These are phyloP conservation scores for Ophonus ardosiacus DNA, from an alignment of 2,888 invertebrate species.

Conservation along the genomic window DNA sequence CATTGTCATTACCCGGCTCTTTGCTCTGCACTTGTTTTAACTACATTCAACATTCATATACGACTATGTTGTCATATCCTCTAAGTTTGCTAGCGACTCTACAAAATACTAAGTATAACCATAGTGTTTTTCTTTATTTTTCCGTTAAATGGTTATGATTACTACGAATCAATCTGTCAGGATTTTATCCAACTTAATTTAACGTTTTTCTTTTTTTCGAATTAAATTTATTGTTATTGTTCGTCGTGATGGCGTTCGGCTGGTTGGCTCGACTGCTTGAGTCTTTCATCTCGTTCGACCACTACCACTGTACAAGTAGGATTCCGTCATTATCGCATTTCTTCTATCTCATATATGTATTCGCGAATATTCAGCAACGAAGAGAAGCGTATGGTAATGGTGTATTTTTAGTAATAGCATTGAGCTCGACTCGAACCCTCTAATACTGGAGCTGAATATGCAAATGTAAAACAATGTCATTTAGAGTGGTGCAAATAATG, in stretches of 20 bases:
- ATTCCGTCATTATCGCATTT: conserved; percentile 35
- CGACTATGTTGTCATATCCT: background rate
- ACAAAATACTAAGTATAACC: conserved; percentile 16
- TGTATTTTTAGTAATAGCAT: background rate
- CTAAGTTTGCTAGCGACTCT: background rate
- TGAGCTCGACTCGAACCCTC: background rate
- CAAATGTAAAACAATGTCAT: conserved; percentile 49
- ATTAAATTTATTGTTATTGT: conserved; percentile 62
- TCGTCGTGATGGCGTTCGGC: conserved; percentile 47
- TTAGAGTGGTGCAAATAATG: conserved; percentile 37
- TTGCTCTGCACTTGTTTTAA: conserved; percentile 4
- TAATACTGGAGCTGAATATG: conserved; percentile 38
- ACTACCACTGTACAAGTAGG: background rate
- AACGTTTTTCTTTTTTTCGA: conserved; percentile 60
- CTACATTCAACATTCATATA: conserved; percentile 1
- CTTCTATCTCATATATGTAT: conserved; percentile 11
- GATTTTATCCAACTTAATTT: conserved; percentile 60
- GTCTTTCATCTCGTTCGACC: conserved; percentile 18
- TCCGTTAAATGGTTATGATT: conserved; percentile 62
- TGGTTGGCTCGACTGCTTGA: conserved; percentile 22
- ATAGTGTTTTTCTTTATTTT: conserved; percentile 37
- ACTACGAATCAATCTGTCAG: conserved; percentile 61
- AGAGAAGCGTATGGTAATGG: too few species aligned
- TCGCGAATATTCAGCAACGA: background rate
- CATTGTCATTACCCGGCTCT: background rate